Conservation (phyloP, 2,888 invertebrate genomes). For the Tenthredo mesomela region DNA sequence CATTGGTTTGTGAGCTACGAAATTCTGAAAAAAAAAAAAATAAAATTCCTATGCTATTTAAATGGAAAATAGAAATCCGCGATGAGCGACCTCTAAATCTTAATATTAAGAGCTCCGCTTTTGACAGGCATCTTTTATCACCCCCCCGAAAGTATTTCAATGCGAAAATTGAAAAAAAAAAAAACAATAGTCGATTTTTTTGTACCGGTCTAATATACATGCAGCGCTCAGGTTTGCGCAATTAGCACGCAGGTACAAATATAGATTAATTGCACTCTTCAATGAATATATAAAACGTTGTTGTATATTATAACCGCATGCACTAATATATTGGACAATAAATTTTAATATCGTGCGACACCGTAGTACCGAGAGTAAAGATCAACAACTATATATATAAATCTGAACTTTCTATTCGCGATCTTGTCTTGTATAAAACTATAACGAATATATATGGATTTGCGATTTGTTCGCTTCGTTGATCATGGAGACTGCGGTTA, state of each 20-base stretch:
- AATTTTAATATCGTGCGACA: not conserved
- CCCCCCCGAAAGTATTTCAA: no score
- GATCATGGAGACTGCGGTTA: conserved; percentile 29
- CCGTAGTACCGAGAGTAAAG: conserved; percentile 7
- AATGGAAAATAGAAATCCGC: no score
- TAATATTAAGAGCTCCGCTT: no score
- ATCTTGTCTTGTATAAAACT: conserved; percentile 5
- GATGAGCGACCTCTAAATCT: no score
- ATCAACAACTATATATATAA: not conserved
- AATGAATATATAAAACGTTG: not conserved
- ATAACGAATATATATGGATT: conserved; percentile 35
- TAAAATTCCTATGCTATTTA: no score
- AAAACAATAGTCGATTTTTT: no score
- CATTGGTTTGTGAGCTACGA: no score
- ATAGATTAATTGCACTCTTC: not conserved
- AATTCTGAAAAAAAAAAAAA: no score
- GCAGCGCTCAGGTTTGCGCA: not conserved
- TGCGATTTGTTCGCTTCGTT: conserved; percentile 23
- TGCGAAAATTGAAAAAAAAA: no score
- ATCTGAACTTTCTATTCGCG: conserved; percentile 27
- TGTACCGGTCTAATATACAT: no score
- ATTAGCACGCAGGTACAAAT: not conserved
- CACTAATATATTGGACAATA: not conserved
- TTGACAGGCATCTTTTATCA: no score
- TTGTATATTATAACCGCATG: not conserved